Conservation (phyloP, 1,140 invertebrate species). For the Heliothis virescens region DNA sequence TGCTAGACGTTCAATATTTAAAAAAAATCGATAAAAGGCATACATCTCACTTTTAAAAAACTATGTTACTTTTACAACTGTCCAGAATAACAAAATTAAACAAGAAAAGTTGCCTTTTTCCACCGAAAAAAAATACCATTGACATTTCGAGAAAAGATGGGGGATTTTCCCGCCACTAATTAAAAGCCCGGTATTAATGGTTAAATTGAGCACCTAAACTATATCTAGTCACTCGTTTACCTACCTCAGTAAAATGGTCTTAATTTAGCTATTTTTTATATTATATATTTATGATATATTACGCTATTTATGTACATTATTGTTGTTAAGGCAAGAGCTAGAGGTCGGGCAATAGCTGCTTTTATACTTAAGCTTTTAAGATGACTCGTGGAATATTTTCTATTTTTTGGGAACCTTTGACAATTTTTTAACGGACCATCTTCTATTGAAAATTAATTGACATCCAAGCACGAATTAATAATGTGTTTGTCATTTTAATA, state of each 20-base stretch:
- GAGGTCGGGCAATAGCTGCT: conserved; percentile 61
- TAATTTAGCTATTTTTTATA: neutral
- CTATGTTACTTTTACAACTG: too few relatives aligned
- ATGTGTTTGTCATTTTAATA: too few relatives aligned
- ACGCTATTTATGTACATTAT: conserved; percentile 46
- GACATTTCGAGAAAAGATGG: neutral
- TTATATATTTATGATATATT: conserved; percentile 14
- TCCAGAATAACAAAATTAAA: too few relatives aligned
- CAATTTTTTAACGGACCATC: neutral
- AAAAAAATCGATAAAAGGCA: too few relatives aligned
- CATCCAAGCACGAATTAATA: too few relatives aligned
- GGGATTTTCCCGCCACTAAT: neutral
- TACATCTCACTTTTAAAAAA: too few relatives aligned
- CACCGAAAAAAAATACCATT: too few relatives aligned
- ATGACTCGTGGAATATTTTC: neutral
- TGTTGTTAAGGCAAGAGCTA: conserved; percentile 59
- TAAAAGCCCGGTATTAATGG: conserved; percentile 1
- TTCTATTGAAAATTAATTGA: too few relatives aligned
- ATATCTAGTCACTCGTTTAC: conserved; percentile 19
- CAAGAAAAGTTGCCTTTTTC: too few relatives aligned
- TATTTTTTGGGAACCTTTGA: neutral
- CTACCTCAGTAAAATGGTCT: neutral
- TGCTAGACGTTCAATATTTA: too few relatives aligned
- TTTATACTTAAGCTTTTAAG: conserved; percentile 1
- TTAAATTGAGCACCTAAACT: conserved; percentile 32